Evolutionary conservation across 2,113 vertebrate species (phyloP), one percentile per base, ranked within the genome.

Genomic region (Puffinus mauretanicus): DNA sequence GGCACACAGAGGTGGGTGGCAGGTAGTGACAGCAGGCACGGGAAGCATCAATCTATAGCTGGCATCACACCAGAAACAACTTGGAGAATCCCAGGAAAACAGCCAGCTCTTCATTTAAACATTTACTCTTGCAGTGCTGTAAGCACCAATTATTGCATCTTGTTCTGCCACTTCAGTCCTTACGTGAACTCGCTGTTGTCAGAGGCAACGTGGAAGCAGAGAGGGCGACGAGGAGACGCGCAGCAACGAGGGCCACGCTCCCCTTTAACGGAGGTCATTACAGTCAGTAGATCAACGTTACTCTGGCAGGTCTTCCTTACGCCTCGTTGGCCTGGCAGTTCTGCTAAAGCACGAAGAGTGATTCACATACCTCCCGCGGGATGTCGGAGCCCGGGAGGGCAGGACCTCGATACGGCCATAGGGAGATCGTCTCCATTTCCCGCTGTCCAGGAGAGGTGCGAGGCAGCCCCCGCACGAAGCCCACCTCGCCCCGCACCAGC

Each of bases 131-230:
- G 55, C 80, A 70, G 75, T 20, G 7, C 42, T 16, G 38, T 3
- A 32, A 71, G 86, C 46, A 52, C 25, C 90, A 34, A 27, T 16
- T 22, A 3, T 69, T 8, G 36, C 16, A 0, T 7, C 81, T 14
- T 0, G 9, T 14, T 57, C 69, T 55, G 86, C 55, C 47, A 10
- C 60, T n/a, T 21, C 22, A 2, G 79, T 47, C 82, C 79, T 8
- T 1, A 6, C 0, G 2, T 14, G 67, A 36, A 5, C 84, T 19
- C 4, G 0, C 2, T 0, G 71, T 21, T 32, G 18, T 15, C 3
- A 1, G 64, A 21, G 80, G 38, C 29, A 34, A 4, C 16, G 0
- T 0, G 7, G 64, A 1, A n/a, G 73, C 34, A 9, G 66, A 7
- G 20, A 15, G 27, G 46, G 57, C 2, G 1, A 24, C 0, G 5